Base-by-base conservation (phyloP, 2,888 invertebrate species). In the Sphinx pinastri region DNA sequence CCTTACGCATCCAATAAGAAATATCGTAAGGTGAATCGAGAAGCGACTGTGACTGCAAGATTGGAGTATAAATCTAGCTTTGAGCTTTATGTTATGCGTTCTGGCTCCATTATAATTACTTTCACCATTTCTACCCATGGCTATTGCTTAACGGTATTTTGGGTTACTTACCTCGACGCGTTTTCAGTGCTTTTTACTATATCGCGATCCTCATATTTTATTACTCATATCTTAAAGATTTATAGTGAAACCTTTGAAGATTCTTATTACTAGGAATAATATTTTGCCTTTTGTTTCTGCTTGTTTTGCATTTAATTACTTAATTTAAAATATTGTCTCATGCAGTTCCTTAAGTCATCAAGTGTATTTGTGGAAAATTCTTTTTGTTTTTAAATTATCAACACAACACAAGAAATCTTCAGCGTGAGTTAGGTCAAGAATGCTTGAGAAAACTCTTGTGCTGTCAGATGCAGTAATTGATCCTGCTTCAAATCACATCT, bases 31-130 rank as follows among this genome's bases (percentile, higher is more conserved):
- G 79, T 77, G 79, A 85, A 83, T 85, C 80, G 82, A 80, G 82
- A 76, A 80, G 76, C 77, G 82, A 80, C 84, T 84, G 84, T 71
- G 78, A 82, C 81, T 79, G 77, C 74, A 76, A 84, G 83, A 87
- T 85, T 86, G 84, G 79, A 79, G 79, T 81, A 84, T 86, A 86
- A 85, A 85, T 86, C 84, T 83, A 76, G 78, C 78, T 77, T 79
- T 78, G 68, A 80, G 76, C 76, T 80, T 74, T 78, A 77, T 79
- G 76, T 76, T 73, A 81, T 77, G 72, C 76, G 74, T 76, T 77
- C 74, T 74, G 71, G 69, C 75, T 73, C 67, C 73, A 77, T 79
- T 76, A 79, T 78, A 79, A 81, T 80, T 78, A 77, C 74, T 75
- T 74, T 73, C 67, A 68, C 74, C 72, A 68, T 71, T 25, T 52